Conservation (phyloP, 2,888 invertebrate genomes). For the Lithosia quadra region DNA sequence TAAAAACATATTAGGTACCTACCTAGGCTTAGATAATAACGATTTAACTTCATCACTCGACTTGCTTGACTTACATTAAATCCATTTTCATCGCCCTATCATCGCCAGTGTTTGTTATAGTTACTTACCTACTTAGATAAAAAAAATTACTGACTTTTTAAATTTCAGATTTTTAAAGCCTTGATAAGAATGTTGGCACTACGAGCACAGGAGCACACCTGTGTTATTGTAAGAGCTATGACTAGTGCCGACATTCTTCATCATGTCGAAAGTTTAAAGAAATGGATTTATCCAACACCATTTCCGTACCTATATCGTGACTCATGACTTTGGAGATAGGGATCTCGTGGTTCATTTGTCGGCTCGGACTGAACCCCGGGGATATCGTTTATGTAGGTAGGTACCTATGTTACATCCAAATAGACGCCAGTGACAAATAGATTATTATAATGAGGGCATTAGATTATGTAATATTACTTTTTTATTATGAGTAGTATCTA, state of each 20-base stretch:
- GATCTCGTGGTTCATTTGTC: constrained; percentile 50
- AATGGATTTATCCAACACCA: constrained; percentile 31
- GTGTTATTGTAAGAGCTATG: too few species aligned
- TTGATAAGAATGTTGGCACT: too few species aligned
- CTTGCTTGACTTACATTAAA: too few species aligned
- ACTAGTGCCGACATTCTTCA: background rate
- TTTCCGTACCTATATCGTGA: constrained; percentile 38
- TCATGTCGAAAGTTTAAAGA: constrained; percentile 13
- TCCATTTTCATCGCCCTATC: too few species aligned
- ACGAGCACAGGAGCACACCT: too few species aligned
- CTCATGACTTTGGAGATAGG: constrained; percentile 43
- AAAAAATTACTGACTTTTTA: too few species aligned
- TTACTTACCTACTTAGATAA: too few species aligned
- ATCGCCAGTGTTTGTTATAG: too few species aligned
- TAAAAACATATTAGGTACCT: too few species aligned
- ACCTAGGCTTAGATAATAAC: too few species aligned
- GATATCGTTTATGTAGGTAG: constrained; percentile 43
- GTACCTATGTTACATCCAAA: constrained; percentile 26
- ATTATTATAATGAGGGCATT: constrained; percentile 26
- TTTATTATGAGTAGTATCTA: background rate
- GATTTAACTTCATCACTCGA: too few species aligned
- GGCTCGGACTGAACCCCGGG: constrained; percentile 26
- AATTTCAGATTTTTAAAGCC: background rate
- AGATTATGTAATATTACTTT: background rate
- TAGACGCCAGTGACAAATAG: constrained; percentile 47